These are phyloP conservation scores for Tetraneura akinire DNA, from an alignment of 1,140 invertebrate genomes.

Conservation along the genomic window DNA sequence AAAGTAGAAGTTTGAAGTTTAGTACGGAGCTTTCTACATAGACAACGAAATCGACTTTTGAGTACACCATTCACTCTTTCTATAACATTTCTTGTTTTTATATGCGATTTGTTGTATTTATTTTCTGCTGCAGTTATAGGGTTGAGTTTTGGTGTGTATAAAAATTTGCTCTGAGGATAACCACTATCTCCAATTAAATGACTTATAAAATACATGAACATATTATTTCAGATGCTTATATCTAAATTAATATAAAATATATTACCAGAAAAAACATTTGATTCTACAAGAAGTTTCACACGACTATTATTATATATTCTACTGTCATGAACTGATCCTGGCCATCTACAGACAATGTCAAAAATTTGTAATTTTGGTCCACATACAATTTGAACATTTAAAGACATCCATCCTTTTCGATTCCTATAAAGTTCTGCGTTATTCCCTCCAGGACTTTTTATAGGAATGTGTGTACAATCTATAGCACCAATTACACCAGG, in stretches of 20 bases:
- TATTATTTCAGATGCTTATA: neutral
- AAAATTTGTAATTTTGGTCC: conserved; percentile 57
- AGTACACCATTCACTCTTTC: neutral
- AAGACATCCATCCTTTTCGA: conserved; percentile 58
- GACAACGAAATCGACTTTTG: neutral
- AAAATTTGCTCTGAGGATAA: conserved; percentile 36
- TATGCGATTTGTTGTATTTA: neutral
- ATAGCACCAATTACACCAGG: conserved; percentile 59
- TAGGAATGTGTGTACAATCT: conserved; percentile 59
- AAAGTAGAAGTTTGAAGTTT: neutral
- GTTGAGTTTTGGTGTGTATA: conserved; percentile 50
- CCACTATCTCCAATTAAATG: conserved; percentile 53
- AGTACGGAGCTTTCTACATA: neutral
- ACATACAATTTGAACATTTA: conserved; percentile 59
- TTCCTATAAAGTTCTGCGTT: conserved; percentile 57
- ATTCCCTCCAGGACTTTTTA: conserved; percentile 55
- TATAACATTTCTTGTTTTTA: neutral
- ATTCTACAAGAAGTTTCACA: neutral
- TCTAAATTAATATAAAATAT: conserved; percentile 15
- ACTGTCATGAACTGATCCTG: conserved; percentile 57
- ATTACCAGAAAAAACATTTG: neutral
- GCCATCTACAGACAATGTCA: conserved; percentile 56
- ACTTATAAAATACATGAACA: neutral
- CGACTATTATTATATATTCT: conserved; percentile 54
- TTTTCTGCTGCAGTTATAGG: conserved; percentile 21